Evolutionary conservation across 2,888 invertebrate species (phyloP), one percentile per base, ranked within the genome.

Genomic region (Cephus spinipes): DNA sequence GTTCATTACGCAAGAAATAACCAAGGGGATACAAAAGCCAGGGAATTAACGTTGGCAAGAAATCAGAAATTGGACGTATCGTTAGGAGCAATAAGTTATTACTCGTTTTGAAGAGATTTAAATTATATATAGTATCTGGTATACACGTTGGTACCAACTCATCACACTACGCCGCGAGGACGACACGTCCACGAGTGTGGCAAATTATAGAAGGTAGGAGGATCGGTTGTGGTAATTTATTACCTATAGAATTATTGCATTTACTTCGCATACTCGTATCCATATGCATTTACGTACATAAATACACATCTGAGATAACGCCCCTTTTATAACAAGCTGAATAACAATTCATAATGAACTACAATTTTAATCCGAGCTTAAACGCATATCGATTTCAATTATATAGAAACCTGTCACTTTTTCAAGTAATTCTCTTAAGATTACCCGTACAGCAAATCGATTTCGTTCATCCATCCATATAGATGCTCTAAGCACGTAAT

Each of bases 201-300:
- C 76, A 82, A 78, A 74, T 80, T 73, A 75, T 73, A 33, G 75
- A 68, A 31, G 12, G 55, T 31, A 34, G 31, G 80, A 69, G 80
- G 81, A 81, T 78, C 80, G 79, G 80, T 81, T 79, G 79, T 74
- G 76, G 75, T 78, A 78, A 82, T 82, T 83, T 80, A 82, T 77
- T 81, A 76, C 73, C 79, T 73, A 74, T 79, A 78, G 74, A 55
- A 75, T 73, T 76, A 55, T 76, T 73, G 75, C 75, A 74, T 79
- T 77, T 77, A 74, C 68, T 71, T 69, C 23, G 55, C 68, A 73
- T 76, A 69, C 15, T 40, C 40, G 0, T 23, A 40, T 15, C 23
- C 40, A 40, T 40, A 40, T 55, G 55, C 55, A 55, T 55, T 55
- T 55, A 55, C 55, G 9, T 55, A 55, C 23, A 55, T 55, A 55